Evolutionary conservation across 2,113 vertebrate genomes (phyloP).

Genomic region (Oreochromis tanganicae): DNA sequence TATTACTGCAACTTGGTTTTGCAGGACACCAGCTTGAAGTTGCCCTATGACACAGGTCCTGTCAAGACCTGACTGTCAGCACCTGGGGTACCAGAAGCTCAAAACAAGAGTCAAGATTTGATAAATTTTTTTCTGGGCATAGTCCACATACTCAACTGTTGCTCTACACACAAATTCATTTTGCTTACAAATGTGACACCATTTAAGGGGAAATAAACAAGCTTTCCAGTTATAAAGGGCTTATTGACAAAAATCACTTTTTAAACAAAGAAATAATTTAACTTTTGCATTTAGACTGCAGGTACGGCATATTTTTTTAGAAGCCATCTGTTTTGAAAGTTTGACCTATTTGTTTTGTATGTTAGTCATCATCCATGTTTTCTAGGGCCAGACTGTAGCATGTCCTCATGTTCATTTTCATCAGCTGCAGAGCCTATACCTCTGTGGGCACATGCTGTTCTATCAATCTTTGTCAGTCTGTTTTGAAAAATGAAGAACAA

Average conservation of each 20-base stretch:
- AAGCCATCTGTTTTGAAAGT: neutral
- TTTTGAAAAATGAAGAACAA: conserved; percentile 2
- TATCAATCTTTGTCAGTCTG: neutral
- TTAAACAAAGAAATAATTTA: neutral
- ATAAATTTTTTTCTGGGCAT: neutral
- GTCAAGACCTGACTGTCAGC: neutral
- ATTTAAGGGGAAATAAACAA: neutral
- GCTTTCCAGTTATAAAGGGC: neutral
- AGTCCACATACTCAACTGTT: neutral
- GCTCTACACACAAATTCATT: neutral
- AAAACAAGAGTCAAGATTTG: neutral
- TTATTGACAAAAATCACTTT: neutral
- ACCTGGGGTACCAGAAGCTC: neutral
- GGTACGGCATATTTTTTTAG: neutral
- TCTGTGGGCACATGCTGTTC: neutral
- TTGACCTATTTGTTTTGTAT: neutral
- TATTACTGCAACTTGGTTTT: neutral
- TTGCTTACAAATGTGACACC: neutral
- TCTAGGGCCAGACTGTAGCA: neutral
- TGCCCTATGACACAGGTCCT: neutral
- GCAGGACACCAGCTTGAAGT: neutral
- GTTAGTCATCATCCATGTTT: neutral
- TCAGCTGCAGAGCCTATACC: neutral
- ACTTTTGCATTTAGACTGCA: neutral
- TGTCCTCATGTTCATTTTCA: neutral